Percentiles rank a stretch among this genome's conserved stretches.
Evolutionary conservation across 2,113 vertebrate species (phyloP).

Genomic region (Hydrolagus affinis): DNA sequence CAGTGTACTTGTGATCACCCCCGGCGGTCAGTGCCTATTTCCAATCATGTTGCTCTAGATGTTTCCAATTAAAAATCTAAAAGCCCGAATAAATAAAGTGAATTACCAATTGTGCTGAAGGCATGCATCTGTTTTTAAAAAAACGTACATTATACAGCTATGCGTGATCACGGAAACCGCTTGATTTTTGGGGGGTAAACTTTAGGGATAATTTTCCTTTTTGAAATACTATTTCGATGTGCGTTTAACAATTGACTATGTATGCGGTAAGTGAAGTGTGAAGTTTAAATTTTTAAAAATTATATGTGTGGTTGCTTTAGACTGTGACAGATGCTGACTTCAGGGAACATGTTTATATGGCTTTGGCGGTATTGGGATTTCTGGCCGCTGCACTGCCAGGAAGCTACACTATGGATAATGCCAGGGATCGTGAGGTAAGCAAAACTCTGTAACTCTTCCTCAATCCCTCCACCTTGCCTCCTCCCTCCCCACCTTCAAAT

Average conservation of each 20-base stretch:
- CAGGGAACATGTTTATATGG: constrained; percentile 59
- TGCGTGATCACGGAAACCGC: no score
- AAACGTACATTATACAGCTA: no score
- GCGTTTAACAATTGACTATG: neutral
- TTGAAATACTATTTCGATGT: neutral
- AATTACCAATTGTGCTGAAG: no score
- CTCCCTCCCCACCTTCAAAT: no score
- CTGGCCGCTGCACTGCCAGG: constrained; percentile 83
- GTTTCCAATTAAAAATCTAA: no score
- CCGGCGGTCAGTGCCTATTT: neutral
- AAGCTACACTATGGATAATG: constrained; percentile 94
- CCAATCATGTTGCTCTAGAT: neutral
- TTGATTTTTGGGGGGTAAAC: no score
- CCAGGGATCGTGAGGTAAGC: constrained; percentile 80
- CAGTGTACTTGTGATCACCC: no score
- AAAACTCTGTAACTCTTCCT: no score
- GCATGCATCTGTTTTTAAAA: no score
- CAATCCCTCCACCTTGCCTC: no score
- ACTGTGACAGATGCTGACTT: constrained; percentile 53
- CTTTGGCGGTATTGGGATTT: constrained; percentile 72
- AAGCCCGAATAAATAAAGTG: no score
- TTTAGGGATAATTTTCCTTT: no score
- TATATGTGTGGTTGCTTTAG: constrained; percentile 38
- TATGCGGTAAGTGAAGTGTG: neutral
- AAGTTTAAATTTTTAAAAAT: neutral